These are phyloP conservation scores for Typhlomys cinereus DNA, from an alignment of 2,113 vertebrate genomes.

Conservation along the genomic window DNA sequence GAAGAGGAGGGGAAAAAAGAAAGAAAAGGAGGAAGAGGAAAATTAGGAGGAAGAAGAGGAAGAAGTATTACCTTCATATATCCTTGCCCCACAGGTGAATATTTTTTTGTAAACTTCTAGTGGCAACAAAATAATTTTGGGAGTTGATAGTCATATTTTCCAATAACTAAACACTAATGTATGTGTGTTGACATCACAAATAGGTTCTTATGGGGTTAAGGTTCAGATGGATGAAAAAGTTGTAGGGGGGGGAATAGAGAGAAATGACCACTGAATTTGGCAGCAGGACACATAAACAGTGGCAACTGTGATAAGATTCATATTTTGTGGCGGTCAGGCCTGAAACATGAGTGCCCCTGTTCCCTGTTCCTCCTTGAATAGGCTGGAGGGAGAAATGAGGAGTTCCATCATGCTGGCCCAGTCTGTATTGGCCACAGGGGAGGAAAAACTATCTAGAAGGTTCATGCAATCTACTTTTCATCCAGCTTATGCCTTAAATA, in stretches of 20 bases:
- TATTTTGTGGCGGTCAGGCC: background rate
- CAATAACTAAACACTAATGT: background rate
- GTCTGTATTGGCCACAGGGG: background rate
- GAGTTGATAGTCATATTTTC: background rate
- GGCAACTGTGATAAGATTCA: background rate
- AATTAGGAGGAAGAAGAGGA: too few relatives aligned
- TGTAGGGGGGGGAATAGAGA: background rate
- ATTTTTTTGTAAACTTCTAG: background rate
- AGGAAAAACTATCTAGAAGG: accelerated
- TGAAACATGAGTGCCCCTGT: background rate
- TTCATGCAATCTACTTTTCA: background rate
- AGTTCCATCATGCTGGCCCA: background rate
- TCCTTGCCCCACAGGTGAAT: background rate
- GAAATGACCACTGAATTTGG: too few relatives aligned
- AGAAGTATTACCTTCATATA: background rate
- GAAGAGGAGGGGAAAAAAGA: too few relatives aligned
- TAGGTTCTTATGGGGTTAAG: background rate
- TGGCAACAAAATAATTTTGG: background rate
- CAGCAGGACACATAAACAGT: background rate
- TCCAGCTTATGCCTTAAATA: background rate
- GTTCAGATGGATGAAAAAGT: background rate
- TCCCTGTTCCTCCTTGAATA: background rate
- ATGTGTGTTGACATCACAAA: background rate
- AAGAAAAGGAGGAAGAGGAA: too few relatives aligned
- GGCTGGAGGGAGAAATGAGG: background rate